These are phyloP conservation scores for Xenopus petersii DNA, from an alignment of 2,797 vertebrate genomes.

Conservation along the genomic window DNA sequence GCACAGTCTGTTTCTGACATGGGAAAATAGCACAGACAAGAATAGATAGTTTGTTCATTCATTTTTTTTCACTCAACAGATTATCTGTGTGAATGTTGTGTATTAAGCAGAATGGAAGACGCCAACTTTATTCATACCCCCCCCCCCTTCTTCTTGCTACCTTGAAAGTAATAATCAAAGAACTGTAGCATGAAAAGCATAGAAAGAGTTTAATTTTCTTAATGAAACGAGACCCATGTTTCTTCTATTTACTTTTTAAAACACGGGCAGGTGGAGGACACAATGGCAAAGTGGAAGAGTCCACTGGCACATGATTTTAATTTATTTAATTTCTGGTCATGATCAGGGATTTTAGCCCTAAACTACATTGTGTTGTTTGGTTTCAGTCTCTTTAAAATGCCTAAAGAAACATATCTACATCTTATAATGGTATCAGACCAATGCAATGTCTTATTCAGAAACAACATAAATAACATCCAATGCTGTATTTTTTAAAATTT, in stretches of 20 bases:
- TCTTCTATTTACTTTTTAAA: neutral
- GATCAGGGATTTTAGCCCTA: too few relatives aligned
- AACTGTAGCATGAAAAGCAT: constrained; percentile 46
- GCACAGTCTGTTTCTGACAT: constrained; percentile 68
- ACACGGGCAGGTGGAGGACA: too few relatives aligned
- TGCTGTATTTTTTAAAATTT: too few relatives aligned
- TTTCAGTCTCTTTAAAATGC: too few relatives aligned
- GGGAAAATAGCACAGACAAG: constrained; percentile 72
- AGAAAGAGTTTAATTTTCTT: constrained; percentile 27
- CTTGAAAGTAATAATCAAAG: constrained; percentile 54
- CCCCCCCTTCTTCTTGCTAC: constrained; percentile 47
- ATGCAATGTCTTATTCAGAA: too few relatives aligned
- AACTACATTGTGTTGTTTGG: too few relatives aligned
- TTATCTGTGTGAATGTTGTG: constrained; percentile 62
- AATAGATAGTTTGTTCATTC: constrained; percentile 69
- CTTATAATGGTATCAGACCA: too few relatives aligned
- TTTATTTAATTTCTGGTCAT: too few relatives aligned
- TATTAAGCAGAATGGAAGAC: constrained; percentile 54
- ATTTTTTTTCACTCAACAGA: constrained; percentile 64
- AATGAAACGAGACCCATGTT: constrained; percentile 35
- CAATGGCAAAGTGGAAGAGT: too few relatives aligned
- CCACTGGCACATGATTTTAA: too few relatives aligned
- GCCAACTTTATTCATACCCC: constrained; percentile 36
- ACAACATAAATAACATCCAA: too few relatives aligned
- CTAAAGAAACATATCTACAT: too few relatives aligned